Evolutionary conservation across 1,140 invertebrate species (phyloP), one percentile per base, ranked within the genome.

Genomic region (Apis dorsata): DNA sequence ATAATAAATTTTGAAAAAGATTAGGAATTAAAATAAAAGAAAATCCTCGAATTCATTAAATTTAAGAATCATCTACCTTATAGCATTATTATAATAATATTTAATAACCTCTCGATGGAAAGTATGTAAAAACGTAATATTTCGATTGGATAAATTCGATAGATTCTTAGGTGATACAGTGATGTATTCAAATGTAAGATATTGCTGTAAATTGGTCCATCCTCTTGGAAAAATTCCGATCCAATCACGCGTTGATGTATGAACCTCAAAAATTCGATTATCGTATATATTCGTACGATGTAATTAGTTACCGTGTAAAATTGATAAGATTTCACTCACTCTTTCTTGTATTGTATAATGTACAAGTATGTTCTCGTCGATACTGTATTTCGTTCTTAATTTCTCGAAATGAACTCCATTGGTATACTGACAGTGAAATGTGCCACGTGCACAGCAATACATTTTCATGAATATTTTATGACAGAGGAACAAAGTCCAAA

Each of bases 201-300:
- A 70, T 19, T 79, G 65, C 21, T 59, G 76, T 8, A 79, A 55
- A 19, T 60, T 79, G n/a, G 17, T 59, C 65, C 76, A 79, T 24
- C 76, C 76, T 44, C 65, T 69, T 24, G 76, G 66, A n/a, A 69
- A 79, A 19, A 79, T 79, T 24, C 76, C 76, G 15, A 79, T 70
- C 76, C 76, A 79, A 28, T 79, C 76, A 10, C 53, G 65, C 44
- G 66, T 28, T 13, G 65, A 69, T 1, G 65, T 24, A 12, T 15
- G n/a, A 13, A 49, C n/a, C 76, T 79, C 8, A 17, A 69, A 70
- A 17, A 53, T 70, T 79, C 51, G 21, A 69, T 59, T 19, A 49
- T 10, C 11, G 24, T 24, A 11, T 7, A 17, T 34, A 12, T 34
- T 34, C 24, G 10, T 11, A 51, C 24, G 2, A 78, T 13, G n/a